Evolutionary conservation across 2,888 invertebrate species (phyloP), one percentile per base, ranked within the genome.

Genomic region (Spialia ferax): DNA sequence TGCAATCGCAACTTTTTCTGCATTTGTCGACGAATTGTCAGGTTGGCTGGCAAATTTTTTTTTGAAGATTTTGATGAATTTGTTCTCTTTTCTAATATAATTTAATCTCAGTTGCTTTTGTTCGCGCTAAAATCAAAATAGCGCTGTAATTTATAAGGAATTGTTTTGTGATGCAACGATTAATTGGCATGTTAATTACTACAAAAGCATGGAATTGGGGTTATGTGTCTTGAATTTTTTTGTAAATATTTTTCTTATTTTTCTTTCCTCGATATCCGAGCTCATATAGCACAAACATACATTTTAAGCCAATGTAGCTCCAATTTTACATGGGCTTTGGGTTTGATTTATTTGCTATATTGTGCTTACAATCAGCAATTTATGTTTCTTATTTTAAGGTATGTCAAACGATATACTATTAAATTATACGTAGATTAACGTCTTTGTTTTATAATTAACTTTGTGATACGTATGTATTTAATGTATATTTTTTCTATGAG

Each of bases 121-220:
- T n/a, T 42, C 15, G 38, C 38, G 15, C 35, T 35, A 2, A 26
- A 26, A 32, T 32, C 1, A 32, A 8, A 8, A 32, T 32, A 1
- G 10, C 10, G 32, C 10, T 32, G 4, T n/a, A 42, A 42, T 42
- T 42, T 50, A 50, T 42, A 63, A 29, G 55, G 29, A 67, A 42
- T 63, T 45, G 18, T 48, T 54, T 55, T 57, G 3, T 38, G 35
- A 48, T 20, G 20, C 15, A 15, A 26, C 15, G 18, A 23, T 42
- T 5, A 26, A 26, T 69, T 69, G 67, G 70, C 70, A 70, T 67
- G 70, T 48, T 57, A 42, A 42, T 60, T 48, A 26, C 6, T 26
- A 5, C 26, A 26, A 26, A 26, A 26, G 26, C 26, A 32, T 32
- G 38, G n/a, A 38, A 38, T 38, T 38, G 38, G 38, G n/a, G 38